Base-by-base conservation (phyloP, 2,888 invertebrate genomes). In the Ophion costatus region DNA sequence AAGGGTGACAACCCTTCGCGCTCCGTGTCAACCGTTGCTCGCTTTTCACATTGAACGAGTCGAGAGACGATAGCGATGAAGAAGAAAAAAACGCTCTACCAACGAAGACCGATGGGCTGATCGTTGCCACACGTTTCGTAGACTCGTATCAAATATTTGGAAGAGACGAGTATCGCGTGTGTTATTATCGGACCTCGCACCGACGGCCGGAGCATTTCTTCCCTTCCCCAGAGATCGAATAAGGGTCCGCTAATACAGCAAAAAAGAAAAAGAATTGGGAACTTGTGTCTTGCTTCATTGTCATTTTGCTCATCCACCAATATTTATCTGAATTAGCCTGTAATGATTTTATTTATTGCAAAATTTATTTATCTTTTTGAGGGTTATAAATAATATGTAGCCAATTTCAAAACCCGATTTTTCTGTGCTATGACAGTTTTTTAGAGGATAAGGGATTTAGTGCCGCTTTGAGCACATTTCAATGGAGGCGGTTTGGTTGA, bases 1-100 rank as follows among this genome's bases (percentile, higher is more conserved):
- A 84, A 83, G 86, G 86, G 87, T 82, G 87, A 80, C 84, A 84
- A 86, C 88, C 88, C 88, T 88, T 88, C 85, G 84, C 29, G 74
- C 70, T 61, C 71, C 66, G 29, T 76, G 81, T 82, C 59, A 64
- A 71, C 70, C 69, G 84, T 77, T 83, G 83, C 75, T 83, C 85
- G 64, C 78, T 86, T 87, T 83, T 86, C 77, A 67, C 81, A 70
- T 57, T 33, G 24, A 73, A 9, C 5, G 33, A 59, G 11, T 9
- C 10, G 56, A 71, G 9, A 29, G 29, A 29, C 29, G 29, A 20
- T 10, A 63, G 20, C 17, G 63, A 63, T 4, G 42, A 69, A 57
- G 38, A 29, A 67, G 67, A 69, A 80, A 83, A 38, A 42, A 59
- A 29, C 51, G 38, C 76, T 51, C 33, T 59, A 10, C 57, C 70